These are phyloP conservation scores for Plebejus argus DNA, from an alignment of 2,888 invertebrate species.

Conservation along the genomic window DNA sequence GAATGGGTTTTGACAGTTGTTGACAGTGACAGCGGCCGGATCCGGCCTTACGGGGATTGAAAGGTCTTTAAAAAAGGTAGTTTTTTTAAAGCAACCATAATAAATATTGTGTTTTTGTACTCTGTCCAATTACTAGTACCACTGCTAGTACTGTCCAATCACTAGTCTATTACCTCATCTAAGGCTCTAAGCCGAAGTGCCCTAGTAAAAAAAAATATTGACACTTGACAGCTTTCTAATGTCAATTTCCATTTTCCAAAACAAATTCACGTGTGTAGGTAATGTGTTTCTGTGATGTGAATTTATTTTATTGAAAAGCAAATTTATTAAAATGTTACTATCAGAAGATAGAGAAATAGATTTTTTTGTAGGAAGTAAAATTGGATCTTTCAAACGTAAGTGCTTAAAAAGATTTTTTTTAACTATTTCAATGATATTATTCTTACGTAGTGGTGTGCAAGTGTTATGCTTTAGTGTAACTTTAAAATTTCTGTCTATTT, in stretches of 20 bases:
- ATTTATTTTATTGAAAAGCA: conserved; percentile 3
- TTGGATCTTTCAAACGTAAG: conserved; percentile 81
- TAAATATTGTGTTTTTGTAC: too few relatives aligned
- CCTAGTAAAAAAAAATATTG: not conserved
- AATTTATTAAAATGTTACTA: conserved; percentile 50
- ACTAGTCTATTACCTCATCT: too few relatives aligned
- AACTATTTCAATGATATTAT: not conserved
- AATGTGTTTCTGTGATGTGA: not conserved
- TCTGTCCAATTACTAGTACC: too few relatives aligned
- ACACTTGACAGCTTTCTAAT: conserved; percentile 3
- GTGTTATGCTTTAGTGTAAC: not conserved
- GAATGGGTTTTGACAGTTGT: too few relatives aligned
- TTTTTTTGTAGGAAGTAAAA: conserved; percentile 76
- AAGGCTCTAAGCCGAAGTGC: too few relatives aligned
- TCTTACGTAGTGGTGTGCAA: too few relatives aligned
- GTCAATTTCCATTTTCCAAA: conserved; percentile 20
- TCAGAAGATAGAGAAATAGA: conserved; percentile 67
- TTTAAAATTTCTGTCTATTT: not conserved
- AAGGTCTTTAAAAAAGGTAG: too few relatives aligned
- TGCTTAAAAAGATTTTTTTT: not conserved
- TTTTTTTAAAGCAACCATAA: too few relatives aligned
- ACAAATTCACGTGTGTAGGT: conserved; percentile 42
- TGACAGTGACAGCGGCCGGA: too few relatives aligned
- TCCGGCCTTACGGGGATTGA: too few relatives aligned
- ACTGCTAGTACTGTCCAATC: too few relatives aligned